These are phyloP conservation scores for Vanessa tameamea DNA, from an alignment of 1,140 invertebrate species.

Conservation along the genomic window DNA sequence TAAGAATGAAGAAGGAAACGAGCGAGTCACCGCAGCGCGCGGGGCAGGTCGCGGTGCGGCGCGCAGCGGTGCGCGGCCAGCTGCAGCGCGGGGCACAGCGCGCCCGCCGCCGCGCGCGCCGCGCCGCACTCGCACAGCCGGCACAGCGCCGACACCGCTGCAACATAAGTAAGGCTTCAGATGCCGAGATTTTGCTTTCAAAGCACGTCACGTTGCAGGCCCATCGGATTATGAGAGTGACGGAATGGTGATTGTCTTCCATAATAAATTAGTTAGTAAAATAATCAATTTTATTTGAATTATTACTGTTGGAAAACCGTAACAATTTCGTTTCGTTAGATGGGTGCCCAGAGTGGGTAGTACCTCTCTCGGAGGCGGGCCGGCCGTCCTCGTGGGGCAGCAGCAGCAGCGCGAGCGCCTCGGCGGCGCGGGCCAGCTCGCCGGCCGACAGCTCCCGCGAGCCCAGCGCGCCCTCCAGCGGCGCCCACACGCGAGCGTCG, in stretches of 20 bases:
- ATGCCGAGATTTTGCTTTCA: too few relatives aligned
- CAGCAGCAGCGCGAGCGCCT: slow-evolving; percentile 58
- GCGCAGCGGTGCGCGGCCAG: slow-evolving; percentile 56
- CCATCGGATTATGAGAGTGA: too few relatives aligned
- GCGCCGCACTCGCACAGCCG: slow-evolving; percentile 36
- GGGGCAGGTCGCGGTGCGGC: slow-evolving; percentile 54
- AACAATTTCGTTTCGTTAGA: too few relatives aligned
- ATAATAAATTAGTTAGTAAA: too few relatives aligned
- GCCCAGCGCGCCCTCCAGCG: slow-evolving; percentile 44
- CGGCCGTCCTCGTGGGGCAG: slow-evolving; percentile 56
- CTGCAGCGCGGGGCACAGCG: slow-evolving; percentile 59
- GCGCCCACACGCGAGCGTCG: slow-evolving; percentile 53
- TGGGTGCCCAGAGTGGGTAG: neutral
- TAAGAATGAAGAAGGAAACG: neutral
- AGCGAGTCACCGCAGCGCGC: slow-evolving; percentile 47
- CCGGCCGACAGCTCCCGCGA: slow-evolving; percentile 32
- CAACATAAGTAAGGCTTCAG: neutral
- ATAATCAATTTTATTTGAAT: too few relatives aligned
- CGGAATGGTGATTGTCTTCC: too few relatives aligned
- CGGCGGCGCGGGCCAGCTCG: slow-evolving; percentile 50
- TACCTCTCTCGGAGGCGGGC: slow-evolving; percentile 61
- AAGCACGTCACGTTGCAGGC: too few relatives aligned
- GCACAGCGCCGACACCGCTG: slow-evolving; percentile 65
- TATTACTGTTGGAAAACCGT: too few relatives aligned
- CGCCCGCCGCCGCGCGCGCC: slow-evolving; percentile 9